Evolutionary conservation across 1,140 invertebrate species (phyloP).

Genomic region (Drosophila eugracilis): DNA sequence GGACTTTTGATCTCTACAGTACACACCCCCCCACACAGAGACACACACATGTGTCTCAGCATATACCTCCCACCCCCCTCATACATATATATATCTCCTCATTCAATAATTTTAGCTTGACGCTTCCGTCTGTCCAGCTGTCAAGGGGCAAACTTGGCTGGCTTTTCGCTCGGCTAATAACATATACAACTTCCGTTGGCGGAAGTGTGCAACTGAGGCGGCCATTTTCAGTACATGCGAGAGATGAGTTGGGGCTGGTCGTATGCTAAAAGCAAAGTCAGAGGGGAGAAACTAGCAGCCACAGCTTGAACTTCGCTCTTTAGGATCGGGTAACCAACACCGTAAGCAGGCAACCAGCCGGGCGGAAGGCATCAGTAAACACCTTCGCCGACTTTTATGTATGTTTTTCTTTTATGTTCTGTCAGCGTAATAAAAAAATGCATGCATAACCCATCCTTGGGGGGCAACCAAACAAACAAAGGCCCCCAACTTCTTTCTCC

Average conservation of each 20-base stretch:
- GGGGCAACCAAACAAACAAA: slow-evolving; percentile 71
- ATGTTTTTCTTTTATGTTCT: slow-evolving; percentile 74
- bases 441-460: slow-evolving; percentile 61
- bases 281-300: slow-evolving; percentile 1
- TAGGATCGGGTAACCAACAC: slow-evolving; percentile 15
- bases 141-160: slow-evolving; percentile 53
- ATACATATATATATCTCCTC: too few species aligned
- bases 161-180: slow-evolving; percentile 75
- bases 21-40: slow-evolving; percentile 20
- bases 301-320: slow-evolving; percentile 13
- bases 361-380: slow-evolving; percentile 74
- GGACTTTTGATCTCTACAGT: slow-evolving; percentile 68
- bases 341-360: slow-evolving; percentile 40
- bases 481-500: too few species aligned
- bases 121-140: slow-evolving; percentile 74
- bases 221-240: slow-evolving; percentile 49
- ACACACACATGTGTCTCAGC: too few species aligned
- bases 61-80: too few species aligned
- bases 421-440: slow-evolving; percentile 75
- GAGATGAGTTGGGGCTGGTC: slow-evolving; percentile 5
- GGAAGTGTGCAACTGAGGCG: slow-evolving; percentile 77
- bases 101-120: slow-evolving; percentile 72
- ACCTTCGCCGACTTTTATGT: slow-evolving; percentile 77
- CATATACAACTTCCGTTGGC: slow-evolving; percentile 73
- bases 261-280: slow-evolving; percentile 62